Percentiles rank a stretch among this genome's conserved stretches.
These are phyloP conservation scores for Eupsittula cactorum DNA, from an alignment of 2,113 vertebrate species.

Conservation along the genomic window DNA sequence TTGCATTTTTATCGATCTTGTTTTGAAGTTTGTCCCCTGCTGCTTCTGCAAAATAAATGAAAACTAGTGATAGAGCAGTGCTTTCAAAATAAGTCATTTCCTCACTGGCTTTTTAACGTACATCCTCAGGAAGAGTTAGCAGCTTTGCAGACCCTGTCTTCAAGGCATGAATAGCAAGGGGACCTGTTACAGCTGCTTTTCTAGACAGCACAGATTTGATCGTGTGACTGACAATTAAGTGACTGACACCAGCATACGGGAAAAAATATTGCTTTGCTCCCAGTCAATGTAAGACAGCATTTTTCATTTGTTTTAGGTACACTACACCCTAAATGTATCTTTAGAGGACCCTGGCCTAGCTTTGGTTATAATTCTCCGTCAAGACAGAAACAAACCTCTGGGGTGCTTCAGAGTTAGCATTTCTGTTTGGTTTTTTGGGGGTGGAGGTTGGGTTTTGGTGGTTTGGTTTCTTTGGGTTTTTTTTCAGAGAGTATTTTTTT, in stretches of 20 bases:
- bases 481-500: neutral
- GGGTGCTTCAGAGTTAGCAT: neutral
- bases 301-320: neutral
- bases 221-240: neutral
- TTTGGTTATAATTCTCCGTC: neutral
- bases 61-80: neutral
- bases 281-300: neutral
- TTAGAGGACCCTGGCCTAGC: neutral
- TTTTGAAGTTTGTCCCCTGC: neutral
- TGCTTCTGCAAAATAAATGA: neutral
- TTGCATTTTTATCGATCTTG: neutral
- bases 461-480: no score
- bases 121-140: neutral
- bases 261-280: neutral
- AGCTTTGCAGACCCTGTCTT: neutral
- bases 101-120: neutral
- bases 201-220: neutral
- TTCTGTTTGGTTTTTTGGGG: neutral
- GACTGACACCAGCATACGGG: neutral
- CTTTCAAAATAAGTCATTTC: neutral
- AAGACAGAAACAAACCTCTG: neutral
- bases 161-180: neutral
- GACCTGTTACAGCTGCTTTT: neutral
- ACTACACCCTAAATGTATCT: neutral
- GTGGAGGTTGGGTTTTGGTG: no score